Evolutionary conservation across 2,888 invertebrate species (phyloP), one percentile per base, ranked within the genome.

Genomic region (Blera fallax): DNA sequence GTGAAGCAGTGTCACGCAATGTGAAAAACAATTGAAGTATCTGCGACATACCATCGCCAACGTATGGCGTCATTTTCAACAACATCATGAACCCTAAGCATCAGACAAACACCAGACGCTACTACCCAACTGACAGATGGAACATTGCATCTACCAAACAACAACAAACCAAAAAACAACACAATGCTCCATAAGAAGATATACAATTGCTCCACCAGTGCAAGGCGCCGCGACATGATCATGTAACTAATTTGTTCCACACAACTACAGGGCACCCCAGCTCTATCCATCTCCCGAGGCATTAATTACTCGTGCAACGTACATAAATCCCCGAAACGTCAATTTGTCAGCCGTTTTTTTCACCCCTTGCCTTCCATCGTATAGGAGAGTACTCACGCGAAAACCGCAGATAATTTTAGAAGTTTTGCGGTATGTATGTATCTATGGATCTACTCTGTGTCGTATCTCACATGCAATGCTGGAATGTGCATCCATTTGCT

Each of bases 251-350:
- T 85, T 85, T 85, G 85, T 81, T 85, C 45, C 67, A 70, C 72
- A 81, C 80, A 70, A 76, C 64, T 65, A 43, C 40, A 76, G 73
- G 73, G 74, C 81, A 72, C 29, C 45, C 52, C 40, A 67, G 76
- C 81, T 65, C 81, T 50, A 85, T 85, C 65, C 81, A 77, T 85
- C 85, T 85, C 81, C 21, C 65, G 29, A 40, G 56, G 85, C 81
- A 85, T 85, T 85, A 85, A 85, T 85, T 85, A 85, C 85, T 72
- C 77, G 76, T 65, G 76, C 72, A 72, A 56, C 65, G 58, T 58
- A 70, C 48, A 85, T 85, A 81, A 85, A 85, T 85, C 72, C 81
- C 85, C 76, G 18, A 85, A 77, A 85, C 81, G 85, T 85, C 85
- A 85, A 85, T 85, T 85, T 85, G 85, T 85, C 85, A 85, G 72